Evolutionary conservation across 2,797 vertebrate genomes (phyloP).

Genomic region (Galaxias olidus): DNA sequence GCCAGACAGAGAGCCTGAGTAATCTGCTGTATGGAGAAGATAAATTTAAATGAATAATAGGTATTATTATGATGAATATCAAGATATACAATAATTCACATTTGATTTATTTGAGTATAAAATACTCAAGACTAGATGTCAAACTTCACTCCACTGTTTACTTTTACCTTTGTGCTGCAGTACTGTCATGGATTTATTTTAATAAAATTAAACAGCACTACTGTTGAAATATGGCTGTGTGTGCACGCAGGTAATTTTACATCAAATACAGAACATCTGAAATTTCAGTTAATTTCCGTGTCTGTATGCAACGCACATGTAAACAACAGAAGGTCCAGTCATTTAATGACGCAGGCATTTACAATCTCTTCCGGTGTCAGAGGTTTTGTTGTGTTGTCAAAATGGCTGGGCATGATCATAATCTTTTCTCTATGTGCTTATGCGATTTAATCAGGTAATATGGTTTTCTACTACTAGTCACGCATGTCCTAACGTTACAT

Average conservation of each 20-base stretch:
- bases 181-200: no score
- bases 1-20: conserved; percentile 13
- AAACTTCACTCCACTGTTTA: no score
- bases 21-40: background rate
- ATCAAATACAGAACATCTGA: no score
- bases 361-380: conserved; percentile 25
- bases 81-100: background rate
- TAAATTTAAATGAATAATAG: no score
- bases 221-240: background rate
- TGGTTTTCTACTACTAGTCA: no score
- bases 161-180: no score
- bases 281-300: no score
- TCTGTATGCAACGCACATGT: conserved; percentile 19
- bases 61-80: background rate
- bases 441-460: conserved; percentile 63
- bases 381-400: conserved; percentile 41
- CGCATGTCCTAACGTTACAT: background rate
- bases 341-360: background rate
- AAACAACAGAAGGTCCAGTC: conserved; percentile 57
- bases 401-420: conserved; percentile 52
- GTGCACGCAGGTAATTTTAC: background rate
- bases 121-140: no score
- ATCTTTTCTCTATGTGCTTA: conserved; percentile 48
- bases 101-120: no score
- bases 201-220: background rate